These are phyloP conservation scores for Platycercus adscitus DNA, from an alignment of 2,113 vertebrate genomes.

Conservation along the genomic window DNA sequence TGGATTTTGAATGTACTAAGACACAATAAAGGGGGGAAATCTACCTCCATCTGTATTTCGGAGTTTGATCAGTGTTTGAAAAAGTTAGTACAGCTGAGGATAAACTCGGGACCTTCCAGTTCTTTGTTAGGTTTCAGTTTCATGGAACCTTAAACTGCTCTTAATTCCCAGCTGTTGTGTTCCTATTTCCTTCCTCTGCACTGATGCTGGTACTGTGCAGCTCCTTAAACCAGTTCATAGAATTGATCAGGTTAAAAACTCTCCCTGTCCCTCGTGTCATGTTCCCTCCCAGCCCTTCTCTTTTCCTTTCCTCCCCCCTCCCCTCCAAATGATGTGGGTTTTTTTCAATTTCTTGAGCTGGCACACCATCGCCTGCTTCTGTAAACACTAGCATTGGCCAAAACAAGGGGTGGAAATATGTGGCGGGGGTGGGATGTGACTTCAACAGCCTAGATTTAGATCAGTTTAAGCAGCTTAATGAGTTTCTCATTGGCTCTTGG, in stretches of 20 bases:
- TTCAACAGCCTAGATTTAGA: constrained; percentile 68
- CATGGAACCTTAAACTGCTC: background rate
- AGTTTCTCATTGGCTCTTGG: constrained; percentile 69
- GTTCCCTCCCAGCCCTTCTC: too few species aligned
- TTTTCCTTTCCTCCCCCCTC: too few species aligned
- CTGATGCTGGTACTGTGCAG: background rate
- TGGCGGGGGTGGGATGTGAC: constrained; percentile 57
- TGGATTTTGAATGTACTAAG: background rate
- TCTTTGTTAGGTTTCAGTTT: constrained; percentile 9
- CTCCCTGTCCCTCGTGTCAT: background rate
- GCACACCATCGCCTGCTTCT: constrained; percentile 17
- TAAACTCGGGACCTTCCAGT: background rate
- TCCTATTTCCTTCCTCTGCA: background rate
- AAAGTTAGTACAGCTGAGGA: background rate
- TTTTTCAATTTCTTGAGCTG: background rate
- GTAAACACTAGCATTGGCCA: background rate
- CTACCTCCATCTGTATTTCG: background rate
- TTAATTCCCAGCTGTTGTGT: constrained; percentile 10
- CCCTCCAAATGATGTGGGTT: background rate
- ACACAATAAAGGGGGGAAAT: background rate
- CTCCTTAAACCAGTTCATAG: background rate
- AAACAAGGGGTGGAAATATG: constrained; percentile 47
- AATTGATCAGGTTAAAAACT: background rate
- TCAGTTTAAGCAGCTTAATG: constrained; percentile 71
- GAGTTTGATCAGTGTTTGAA: background rate